phyloP scores from a whole-genome alignment of 1,140 invertebrate species.

The Leptopilina clavipes region DNA sequence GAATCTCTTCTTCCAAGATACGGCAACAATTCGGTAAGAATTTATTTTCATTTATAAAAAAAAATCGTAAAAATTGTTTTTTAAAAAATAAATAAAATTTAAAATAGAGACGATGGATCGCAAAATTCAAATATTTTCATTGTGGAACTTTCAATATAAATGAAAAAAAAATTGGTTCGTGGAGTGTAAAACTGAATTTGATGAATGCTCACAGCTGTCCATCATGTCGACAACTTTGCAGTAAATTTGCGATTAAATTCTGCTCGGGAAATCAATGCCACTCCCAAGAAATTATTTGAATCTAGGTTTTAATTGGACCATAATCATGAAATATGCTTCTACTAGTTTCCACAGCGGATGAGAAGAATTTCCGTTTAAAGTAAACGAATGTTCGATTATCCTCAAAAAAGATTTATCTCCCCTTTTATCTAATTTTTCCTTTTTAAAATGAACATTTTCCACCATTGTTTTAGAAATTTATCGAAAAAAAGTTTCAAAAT shows the following conservation, averaged over 20 bases:
- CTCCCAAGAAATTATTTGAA: conserved; percentile 51
- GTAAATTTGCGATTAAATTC: conserved; percentile 60
- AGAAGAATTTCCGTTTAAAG: conserved; percentile 29
- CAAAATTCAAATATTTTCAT: conserved; percentile 35
- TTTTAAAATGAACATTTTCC: no score
- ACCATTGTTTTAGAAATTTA: no score
- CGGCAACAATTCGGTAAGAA: conserved; percentile 66
- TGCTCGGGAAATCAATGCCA: conserved; percentile 56
- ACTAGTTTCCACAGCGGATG: conserved; percentile 34
- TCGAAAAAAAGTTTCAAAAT: background rate
- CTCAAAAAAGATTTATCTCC: background rate
- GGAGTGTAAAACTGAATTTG: conserved; percentile 34
- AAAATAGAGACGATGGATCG: background rate
- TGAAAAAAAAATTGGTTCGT: background rate
- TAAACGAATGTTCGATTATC: no score
- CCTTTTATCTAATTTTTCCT: background rate
- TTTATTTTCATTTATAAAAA: conserved; percentile 25
- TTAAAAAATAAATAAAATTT: no score
- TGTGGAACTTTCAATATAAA: background rate
- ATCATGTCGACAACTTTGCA: conserved; percentile 35
- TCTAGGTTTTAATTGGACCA: conserved; percentile 49
- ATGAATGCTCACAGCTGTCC: conserved; percentile 46
- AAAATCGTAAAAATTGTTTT: background rate
- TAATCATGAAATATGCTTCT: conserved; percentile 46
- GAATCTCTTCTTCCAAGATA: conserved; percentile 63